Evolutionary conservation across 2,797 vertebrate species (phyloP).

Genomic region (Pantherophis vulpinus): DNA sequence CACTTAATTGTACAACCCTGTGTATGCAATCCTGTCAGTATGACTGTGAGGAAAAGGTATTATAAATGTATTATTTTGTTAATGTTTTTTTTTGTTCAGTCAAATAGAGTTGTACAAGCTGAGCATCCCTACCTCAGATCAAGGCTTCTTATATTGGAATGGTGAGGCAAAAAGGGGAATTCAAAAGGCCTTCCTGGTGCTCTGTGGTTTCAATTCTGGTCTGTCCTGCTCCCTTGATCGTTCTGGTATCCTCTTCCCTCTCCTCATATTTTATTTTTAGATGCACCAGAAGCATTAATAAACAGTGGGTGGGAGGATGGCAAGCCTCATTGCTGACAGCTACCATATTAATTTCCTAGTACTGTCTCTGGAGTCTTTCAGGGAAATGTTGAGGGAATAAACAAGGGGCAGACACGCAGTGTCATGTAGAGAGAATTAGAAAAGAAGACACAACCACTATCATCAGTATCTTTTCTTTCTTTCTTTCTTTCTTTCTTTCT

Average conservation of each 20-base stretch:
- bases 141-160: neutral
- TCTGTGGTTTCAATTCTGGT: neutral
- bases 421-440: neutral
- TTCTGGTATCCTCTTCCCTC: neutral
- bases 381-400: neutral
- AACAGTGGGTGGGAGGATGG: neutral
- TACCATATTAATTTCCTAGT: neutral
- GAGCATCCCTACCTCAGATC: neutral
- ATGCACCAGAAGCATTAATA: neutral
- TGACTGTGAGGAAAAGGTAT: neutral
- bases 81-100: neutral
- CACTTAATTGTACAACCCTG: neutral
- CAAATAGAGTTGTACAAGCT: neutral
- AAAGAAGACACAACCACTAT: neutral
- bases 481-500: neutral
- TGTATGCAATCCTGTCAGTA: rapidly evolving
- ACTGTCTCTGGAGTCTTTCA: neutral
- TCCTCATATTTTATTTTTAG: neutral
- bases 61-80: neutral
- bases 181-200: neutral
- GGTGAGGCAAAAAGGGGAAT: neutral
- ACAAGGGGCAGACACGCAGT: neutral
- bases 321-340: neutral
- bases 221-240: neutral
- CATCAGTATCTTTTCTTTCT: neutral